Evolutionary conservation across 2,888 invertebrate species (phyloP).

Genomic region (Tinea pellionella): DNA sequence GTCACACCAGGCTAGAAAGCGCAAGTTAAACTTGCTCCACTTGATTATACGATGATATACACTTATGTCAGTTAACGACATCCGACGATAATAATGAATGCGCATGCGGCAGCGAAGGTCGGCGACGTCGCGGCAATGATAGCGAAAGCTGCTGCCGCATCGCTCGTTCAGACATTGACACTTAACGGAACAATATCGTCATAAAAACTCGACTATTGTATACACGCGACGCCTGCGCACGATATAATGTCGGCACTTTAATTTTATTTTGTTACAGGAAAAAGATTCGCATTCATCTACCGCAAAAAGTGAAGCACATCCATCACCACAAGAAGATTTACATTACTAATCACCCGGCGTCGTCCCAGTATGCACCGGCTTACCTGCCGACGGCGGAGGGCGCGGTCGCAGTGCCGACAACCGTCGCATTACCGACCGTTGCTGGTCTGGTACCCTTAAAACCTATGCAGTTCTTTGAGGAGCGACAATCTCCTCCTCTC

Average conservation of each 20-base stretch:
- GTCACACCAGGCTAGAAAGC: constrained; percentile 38
- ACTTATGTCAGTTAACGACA: constrained; percentile 16
- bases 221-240: constrained; percentile 34
- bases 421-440: constrained; percentile 41
- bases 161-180: constrained; percentile 54
- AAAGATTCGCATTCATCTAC: constrained; percentile 68
- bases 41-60: constrained; percentile 6
- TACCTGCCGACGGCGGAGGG: constrained; percentile 55
- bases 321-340: constrained; percentile 67
- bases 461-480: constrained; percentile 47
- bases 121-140: constrained; percentile 31
- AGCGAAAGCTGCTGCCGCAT: constrained; percentile 55
- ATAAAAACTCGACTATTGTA: constrained; percentile 27
- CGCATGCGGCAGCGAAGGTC: constrained; percentile 27
- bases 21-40: constrained; percentile 26
- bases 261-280: constrained; percentile 61
- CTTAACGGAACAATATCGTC: constrained; percentile 40
- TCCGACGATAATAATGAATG: constrained; percentile 30
- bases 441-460: constrained; percentile 40
- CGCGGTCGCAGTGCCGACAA: constrained; percentile 46
- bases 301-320: constrained; percentile 67
- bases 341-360: constrained; percentile 59
- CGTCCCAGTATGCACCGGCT: constrained; percentile 59
- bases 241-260: constrained; percentile 22
- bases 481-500: constrained; percentile 27